Conservation (phyloP, 2,113 vertebrate species). For the Limnothrissa miodon region DNA sequence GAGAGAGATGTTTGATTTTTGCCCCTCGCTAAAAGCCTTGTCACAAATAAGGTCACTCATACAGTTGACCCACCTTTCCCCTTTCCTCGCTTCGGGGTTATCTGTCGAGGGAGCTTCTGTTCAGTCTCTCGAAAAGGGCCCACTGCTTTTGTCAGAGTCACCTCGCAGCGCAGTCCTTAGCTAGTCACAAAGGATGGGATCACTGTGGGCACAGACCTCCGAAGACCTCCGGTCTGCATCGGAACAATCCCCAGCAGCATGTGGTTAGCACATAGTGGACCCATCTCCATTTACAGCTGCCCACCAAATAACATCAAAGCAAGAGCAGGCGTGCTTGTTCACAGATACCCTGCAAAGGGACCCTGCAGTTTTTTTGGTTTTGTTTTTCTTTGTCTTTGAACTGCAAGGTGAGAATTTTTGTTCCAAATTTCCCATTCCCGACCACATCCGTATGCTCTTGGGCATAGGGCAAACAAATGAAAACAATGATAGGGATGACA, state of each 20-base stretch:
- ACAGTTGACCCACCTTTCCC: neutral
- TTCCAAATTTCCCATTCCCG: neutral
- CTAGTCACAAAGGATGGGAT: slow-evolving; percentile 2
- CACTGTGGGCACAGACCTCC: neutral
- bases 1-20: neutral
- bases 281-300: neutral
- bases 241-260: neutral
- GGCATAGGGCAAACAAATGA: neutral
- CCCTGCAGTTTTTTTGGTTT: neutral
- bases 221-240: neutral
- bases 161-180: neutral
- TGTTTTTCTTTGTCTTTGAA: neutral
- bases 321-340: neutral
- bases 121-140: neutral
- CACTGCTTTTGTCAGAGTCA: slow-evolving; percentile 2
- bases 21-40: neutral
- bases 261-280: neutral
- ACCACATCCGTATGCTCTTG: neutral
- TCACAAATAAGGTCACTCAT: neutral
- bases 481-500: neutral
- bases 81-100: too few species aligned
- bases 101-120: neutral
- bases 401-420: neutral
- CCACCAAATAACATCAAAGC: neutral
- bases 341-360: neutral